Percentiles rank a stretch among this genome's conserved stretches.
Conservation (phyloP, 2,888 invertebrate genomes). For the Crematogaster levior region DNA sequence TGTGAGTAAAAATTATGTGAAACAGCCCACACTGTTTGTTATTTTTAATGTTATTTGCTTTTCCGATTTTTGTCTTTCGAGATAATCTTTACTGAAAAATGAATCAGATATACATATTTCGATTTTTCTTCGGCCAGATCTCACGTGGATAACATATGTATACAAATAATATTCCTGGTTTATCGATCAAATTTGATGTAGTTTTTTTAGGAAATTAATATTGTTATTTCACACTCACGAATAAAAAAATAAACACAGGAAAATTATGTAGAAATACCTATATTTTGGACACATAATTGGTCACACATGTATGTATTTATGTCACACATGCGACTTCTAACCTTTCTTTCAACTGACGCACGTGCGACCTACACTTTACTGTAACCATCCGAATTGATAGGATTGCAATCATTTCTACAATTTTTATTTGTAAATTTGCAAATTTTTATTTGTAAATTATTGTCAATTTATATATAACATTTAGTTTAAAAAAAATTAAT, state of each 20-base stretch:
- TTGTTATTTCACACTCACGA: background rate
- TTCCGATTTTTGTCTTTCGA: background rate
- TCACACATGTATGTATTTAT: background rate
- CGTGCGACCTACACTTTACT: background rate
- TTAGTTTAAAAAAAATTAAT: background rate
- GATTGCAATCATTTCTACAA: background rate
- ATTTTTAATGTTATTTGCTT: constrained; percentile 3
- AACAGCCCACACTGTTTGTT: background rate
- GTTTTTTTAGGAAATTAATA: background rate
- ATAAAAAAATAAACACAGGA: background rate
- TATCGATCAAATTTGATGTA: background rate
- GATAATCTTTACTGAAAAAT: background rate
- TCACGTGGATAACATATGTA: background rate
- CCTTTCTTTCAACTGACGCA: background rate
- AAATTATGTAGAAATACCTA: background rate
- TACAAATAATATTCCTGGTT: background rate
- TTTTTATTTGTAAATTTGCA: no score
- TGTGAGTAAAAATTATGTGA: background rate
- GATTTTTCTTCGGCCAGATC: background rate
- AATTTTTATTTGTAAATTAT: background rate
- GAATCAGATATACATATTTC: background rate
- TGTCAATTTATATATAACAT: constrained; percentile 18
- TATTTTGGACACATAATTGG: background rate
- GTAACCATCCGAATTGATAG: background rate
- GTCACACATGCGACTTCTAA: background rate